These are phyloP conservation scores for Lipophrys pholis DNA, from an alignment of 2,113 vertebrate species.

Conservation along the genomic window DNA sequence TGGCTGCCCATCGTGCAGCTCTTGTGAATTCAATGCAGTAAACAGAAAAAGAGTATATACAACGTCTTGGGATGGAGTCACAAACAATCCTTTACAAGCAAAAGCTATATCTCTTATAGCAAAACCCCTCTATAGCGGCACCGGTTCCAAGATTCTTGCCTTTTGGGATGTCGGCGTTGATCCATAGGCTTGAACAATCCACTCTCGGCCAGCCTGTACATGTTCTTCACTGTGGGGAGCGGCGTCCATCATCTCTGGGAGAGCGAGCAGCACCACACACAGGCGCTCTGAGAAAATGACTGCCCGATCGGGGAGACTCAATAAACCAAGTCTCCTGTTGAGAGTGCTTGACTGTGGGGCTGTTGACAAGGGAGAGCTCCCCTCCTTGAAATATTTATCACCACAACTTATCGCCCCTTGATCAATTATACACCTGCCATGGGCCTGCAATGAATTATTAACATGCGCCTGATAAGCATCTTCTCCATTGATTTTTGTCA, in stretches of 20 bases:
- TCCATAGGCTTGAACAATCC: constrained; percentile 46
- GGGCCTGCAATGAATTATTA: constrained; percentile 79
- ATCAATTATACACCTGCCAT: constrained; percentile 80
- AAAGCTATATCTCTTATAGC: constrained; percentile 31
- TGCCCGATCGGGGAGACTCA: constrained; percentile 51
- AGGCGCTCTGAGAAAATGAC: constrained; percentile 65
- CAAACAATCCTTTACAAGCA: constrained; percentile 10
- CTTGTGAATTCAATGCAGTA: constrained; percentile 20
- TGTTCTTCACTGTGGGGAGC: constrained; percentile 53
- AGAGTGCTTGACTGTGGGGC: constrained; percentile 26
- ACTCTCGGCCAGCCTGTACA: constrained; percentile 31
- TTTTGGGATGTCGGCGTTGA: constrained; percentile 44
- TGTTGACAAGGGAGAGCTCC: constrained; percentile 47
- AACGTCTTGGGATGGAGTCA: constrained; percentile 5
- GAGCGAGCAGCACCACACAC: constrained; percentile 47
- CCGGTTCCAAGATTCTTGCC: constrained; percentile 38
- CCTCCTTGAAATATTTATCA: constrained; percentile 80
- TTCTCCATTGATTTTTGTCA: constrained; percentile 80
- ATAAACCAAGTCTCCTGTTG: constrained; percentile 47
- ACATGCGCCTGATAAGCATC: constrained; percentile 74
- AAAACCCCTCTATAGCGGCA: background rate
- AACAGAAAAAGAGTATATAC: constrained; percentile 26
- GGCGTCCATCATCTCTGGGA: constrained; percentile 58
- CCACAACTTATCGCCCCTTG: constrained; percentile 75
- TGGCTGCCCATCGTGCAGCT: background rate